Percentiles rank a stretch among this genome's conserved stretches.
Evolutionary conservation across 2,888 invertebrate genomes (phyloP).

Genomic region (Papilio elwesi): DNA sequence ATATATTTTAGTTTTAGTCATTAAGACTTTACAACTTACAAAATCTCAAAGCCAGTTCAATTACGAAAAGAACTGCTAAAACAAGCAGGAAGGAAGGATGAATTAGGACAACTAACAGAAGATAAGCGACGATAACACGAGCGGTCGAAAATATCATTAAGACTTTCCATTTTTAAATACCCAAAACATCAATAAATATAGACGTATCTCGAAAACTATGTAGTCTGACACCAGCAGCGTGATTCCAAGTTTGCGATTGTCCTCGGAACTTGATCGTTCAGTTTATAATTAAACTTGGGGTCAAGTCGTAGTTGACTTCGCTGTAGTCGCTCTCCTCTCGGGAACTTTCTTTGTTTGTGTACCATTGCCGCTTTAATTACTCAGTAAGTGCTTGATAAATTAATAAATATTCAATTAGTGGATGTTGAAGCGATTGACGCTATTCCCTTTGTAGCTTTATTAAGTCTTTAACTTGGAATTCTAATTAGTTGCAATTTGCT

Average conservation of each 20-base stretch:
- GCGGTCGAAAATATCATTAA: not conserved
- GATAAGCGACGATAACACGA: not conserved
- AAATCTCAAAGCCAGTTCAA: not conserved
- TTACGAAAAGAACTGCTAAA: not conserved
- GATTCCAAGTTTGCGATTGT: slow-evolving; percentile 72
- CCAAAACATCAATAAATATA: slow-evolving; percentile 17
- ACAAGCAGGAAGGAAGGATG: slow-evolving; percentile 49
- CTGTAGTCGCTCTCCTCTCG: slow-evolving; percentile 61
- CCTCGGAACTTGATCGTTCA: slow-evolving; percentile 68
- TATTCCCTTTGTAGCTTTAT: slow-evolving; percentile 11
- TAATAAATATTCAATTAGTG: slow-evolving; percentile 50
- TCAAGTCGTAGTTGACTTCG: slow-evolving; percentile 73
- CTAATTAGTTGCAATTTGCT: slow-evolving; percentile 6
- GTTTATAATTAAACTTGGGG: slow-evolving; percentile 81
- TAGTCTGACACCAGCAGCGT: slow-evolving; percentile 53
- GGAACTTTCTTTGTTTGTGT: slow-evolving; percentile 74
- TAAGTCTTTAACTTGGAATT: not conserved
- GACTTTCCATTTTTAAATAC: slow-evolving; percentile 20
- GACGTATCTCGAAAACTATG: slow-evolving; percentile 28
- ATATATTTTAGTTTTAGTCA: not conserved
- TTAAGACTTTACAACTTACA: not conserved
- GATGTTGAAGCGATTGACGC: slow-evolving; percentile 22
- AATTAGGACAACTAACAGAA: not conserved
- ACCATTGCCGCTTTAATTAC: slow-evolving; percentile 69
- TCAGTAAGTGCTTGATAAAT: slow-evolving; percentile 62